Conservation (phyloP, 2,888 invertebrate species). For the Morpho helenor region DNA sequence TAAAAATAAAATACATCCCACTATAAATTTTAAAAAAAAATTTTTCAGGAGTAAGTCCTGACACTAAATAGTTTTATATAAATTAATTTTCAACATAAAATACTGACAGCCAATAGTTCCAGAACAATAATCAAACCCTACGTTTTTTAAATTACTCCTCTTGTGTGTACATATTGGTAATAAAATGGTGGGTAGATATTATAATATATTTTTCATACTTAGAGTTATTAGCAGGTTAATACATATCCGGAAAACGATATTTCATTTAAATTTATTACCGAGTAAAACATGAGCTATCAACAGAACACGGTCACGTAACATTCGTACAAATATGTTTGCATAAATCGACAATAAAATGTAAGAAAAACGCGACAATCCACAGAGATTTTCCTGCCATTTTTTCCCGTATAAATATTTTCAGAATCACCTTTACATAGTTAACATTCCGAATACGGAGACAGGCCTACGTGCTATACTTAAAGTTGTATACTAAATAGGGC, state of each 20-base stretch:
- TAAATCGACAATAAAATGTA: constrained; percentile 59
- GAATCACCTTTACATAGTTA: constrained; percentile 64
- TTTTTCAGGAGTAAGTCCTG: no score
- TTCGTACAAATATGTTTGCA: constrained; percentile 48
- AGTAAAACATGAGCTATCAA: constrained; percentile 19
- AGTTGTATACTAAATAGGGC: constrained; percentile 59
- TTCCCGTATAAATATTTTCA: constrained; percentile 59
- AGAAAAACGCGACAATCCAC: constrained; percentile 44
- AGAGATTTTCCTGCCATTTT: constrained; percentile 45
- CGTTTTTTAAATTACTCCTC: no score
- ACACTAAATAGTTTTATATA: no score
- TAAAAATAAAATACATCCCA: no score
- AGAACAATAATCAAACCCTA: no score
- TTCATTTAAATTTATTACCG: constrained; percentile 24
- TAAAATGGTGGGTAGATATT: no score
- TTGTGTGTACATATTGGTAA: no score
- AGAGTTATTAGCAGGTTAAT: neutral
- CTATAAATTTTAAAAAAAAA: no score
- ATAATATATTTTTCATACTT: neutral
- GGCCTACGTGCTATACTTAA: constrained; percentile 75
- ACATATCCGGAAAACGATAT: constrained; percentile 2
- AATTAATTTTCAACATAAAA: no score
- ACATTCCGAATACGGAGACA: constrained; percentile 59
- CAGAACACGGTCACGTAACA: constrained; percentile 40
- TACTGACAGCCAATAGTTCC: no score